phyloP scores from a whole-genome alignment of 2,113 vertebrate genomes.

The Megaleporinus macrocephalus region DNA sequence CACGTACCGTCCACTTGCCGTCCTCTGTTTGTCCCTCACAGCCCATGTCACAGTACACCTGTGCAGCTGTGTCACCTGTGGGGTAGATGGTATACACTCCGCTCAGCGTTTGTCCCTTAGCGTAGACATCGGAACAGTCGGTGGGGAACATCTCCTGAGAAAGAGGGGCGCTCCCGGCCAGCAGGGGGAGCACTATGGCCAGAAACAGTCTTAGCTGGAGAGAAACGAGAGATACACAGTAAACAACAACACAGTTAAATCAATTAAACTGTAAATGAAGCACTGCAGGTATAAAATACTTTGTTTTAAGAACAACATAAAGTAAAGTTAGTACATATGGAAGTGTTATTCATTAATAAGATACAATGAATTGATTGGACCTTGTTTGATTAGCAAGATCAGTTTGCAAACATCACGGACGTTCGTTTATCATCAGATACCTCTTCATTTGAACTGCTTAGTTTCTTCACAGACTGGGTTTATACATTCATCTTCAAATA shows the following conservation, averaged over 20 bases:
- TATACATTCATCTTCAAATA: too few species aligned
- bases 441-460: too few species aligned
- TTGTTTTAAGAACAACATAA: too few species aligned
- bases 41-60: conserved; percentile 83
- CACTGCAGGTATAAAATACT: too few species aligned
- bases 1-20: conserved; percentile 67
- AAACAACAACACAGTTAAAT: background rate
- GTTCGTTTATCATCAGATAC: too few species aligned
- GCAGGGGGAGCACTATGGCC: conserved; percentile 21
- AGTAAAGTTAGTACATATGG: too few species aligned
- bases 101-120: conserved; percentile 58
- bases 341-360: too few species aligned
- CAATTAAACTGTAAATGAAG: too few species aligned
- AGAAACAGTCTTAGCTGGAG: background rate
- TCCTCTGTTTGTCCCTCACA: conserved; percentile 53
- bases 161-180: conserved; percentile 18
- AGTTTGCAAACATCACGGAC: too few species aligned
- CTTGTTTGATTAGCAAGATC: too few species aligned
- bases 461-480: too few species aligned
- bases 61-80: conserved; percentile 69
- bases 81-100: conserved; percentile 82
- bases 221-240: background rate
- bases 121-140: conserved; percentile 50
- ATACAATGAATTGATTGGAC: too few species aligned
- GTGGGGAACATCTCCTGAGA: conserved; percentile 28